A percentile compares a stretch with the other conserved stretches of the same genome.
These are phyloP conservation scores for Taenaris catops DNA, from an alignment of 2,888 invertebrate species.

Conservation along the genomic window DNA sequence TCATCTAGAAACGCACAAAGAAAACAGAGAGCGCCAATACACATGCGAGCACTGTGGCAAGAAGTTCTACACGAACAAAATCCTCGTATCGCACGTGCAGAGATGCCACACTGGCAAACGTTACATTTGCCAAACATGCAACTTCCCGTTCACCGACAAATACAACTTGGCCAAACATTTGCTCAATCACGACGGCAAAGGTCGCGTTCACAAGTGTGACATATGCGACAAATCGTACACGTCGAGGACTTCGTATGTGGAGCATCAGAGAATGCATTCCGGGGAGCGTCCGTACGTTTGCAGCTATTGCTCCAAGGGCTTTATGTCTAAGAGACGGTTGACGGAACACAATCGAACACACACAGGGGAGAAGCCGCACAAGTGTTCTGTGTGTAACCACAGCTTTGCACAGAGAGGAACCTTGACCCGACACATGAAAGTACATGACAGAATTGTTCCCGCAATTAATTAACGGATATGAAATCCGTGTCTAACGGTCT, in stretches of 20 bases:
- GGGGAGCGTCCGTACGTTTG: slow-evolving; percentile 60
- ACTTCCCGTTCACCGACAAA: slow-evolving; percentile 59
- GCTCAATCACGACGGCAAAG: slow-evolving; percentile 54
- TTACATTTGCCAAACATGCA: slow-evolving; percentile 62
- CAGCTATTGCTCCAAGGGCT: slow-evolving; percentile 51
- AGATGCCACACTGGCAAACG: slow-evolving; percentile 49
- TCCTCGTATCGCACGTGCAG: slow-evolving; percentile 45
- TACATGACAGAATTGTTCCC: slow-evolving; percentile 44
- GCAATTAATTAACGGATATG: background rate
- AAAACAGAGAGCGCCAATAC: slow-evolving; percentile 49
- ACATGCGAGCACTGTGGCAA: slow-evolving; percentile 67
- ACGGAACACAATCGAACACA: slow-evolving; percentile 61
- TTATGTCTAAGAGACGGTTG: slow-evolving; percentile 53
- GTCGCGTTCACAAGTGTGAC: slow-evolving; percentile 44
- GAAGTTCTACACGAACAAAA: slow-evolving; percentile 57
- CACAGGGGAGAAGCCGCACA: slow-evolving; percentile 64
- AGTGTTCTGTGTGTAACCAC: slow-evolving; percentile 56
- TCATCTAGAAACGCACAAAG: slow-evolving; percentile 61
- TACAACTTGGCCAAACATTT: slow-evolving; percentile 60
- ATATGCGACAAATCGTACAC: slow-evolving; percentile 58
- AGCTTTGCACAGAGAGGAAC: slow-evolving; percentile 65
- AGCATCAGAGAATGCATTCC: slow-evolving; percentile 66
- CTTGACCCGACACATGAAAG: slow-evolving; percentile 63
- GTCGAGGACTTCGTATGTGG: slow-evolving; percentile 43
- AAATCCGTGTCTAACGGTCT: too few relatives aligned